These are phyloP conservation scores for Acipenser oxyrinchus DNA, from an alignment of 2,797 vertebrate species.

Conservation along the genomic window DNA sequence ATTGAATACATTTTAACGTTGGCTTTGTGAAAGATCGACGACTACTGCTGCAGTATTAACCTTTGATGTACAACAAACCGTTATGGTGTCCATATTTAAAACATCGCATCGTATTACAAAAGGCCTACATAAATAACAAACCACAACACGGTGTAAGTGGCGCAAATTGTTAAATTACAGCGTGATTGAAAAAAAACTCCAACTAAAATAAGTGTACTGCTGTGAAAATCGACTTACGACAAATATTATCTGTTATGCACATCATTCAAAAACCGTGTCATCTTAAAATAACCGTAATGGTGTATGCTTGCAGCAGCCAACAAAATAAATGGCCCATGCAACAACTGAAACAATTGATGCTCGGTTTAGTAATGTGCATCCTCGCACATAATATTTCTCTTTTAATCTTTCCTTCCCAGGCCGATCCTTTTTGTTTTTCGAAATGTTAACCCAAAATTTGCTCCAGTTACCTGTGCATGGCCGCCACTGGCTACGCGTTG, in stretches of 20 bases:
- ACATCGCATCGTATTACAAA: slow-evolving; percentile 6
- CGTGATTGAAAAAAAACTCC: background rate
- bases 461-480: slow-evolving; percentile 62
- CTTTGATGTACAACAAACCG: background rate
- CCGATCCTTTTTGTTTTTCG: slow-evolving; percentile 9
- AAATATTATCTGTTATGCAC: slow-evolving; percentile 11
- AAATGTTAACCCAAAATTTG: background rate
- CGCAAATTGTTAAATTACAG: slow-evolving; percentile 4
- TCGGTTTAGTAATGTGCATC: slow-evolving; percentile 38
- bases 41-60: background rate
- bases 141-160: slow-evolving; percentile 3
- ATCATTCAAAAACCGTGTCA: slow-evolving; percentile 6
- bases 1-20: too few relatives aligned
- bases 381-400: slow-evolving; percentile 44
- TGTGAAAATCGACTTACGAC: too few relatives aligned
- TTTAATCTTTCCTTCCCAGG: slow-evolving; percentile 23
- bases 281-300: slow-evolving; percentile 31
- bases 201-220: too few relatives aligned
- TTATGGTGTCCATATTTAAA: slow-evolving; percentile 4
- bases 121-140: slow-evolving; percentile 7
- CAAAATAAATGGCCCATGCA: slow-evolving; percentile 56
- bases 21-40: too few relatives aligned
- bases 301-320: slow-evolving; percentile 24
- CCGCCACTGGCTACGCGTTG: slow-evolving; percentile 43
- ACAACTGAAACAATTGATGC: slow-evolving; percentile 68